phyloP scores from a whole-genome alignment of 2,888 invertebrate species.

The Meganola albula region DNA sequence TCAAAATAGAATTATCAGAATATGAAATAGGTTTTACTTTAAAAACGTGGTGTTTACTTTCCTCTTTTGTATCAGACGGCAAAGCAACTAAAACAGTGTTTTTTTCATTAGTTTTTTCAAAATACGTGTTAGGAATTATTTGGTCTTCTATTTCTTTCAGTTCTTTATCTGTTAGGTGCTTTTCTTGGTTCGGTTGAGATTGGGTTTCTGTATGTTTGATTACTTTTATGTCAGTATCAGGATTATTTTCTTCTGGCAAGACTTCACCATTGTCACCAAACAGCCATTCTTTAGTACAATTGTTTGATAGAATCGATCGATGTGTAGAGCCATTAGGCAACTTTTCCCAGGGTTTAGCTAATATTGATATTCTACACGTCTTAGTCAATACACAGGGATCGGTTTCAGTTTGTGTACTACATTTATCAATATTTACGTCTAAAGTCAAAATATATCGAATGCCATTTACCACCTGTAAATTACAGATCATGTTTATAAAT shows the following conservation, averaged over 20 bases:
- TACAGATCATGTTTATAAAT: background rate
- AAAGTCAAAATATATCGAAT: conserved; percentile 76
- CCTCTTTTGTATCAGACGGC: conserved; percentile 15
- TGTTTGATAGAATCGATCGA: conserved; percentile 80
- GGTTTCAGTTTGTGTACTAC: conserved; percentile 42
- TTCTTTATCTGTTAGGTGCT: conserved; percentile 45
- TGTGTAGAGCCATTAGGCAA: conserved; percentile 76
- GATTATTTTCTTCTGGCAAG: conserved; percentile 30
- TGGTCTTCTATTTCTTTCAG: conserved; percentile 58
- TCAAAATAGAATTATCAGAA: conserved; percentile 26
- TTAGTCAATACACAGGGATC: conserved; percentile 47
- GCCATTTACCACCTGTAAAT: conserved; percentile 78
- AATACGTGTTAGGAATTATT: conserved; percentile 50
- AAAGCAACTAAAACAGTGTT: conserved; percentile 12
- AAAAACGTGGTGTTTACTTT: conserved; percentile 27
- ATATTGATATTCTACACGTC: conserved; percentile 78
- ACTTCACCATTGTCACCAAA: conserved; percentile 62
- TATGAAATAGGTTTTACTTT: conserved; percentile 30
- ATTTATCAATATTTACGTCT: conserved; percentile 68
- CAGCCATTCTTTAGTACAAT: conserved; percentile 79
- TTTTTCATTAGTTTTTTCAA: conserved; percentile 11
- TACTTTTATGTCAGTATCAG: conserved; percentile 50
- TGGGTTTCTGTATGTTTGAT: conserved; percentile 46
- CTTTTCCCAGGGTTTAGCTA: conserved; percentile 82
- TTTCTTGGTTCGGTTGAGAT: conserved; percentile 40